Percentiles rank a stretch among this genome's conserved stretches.
phyloP scores from a whole-genome alignment of 1,140 invertebrate genomes.

The Aphelinus atriplicis region DNA sequence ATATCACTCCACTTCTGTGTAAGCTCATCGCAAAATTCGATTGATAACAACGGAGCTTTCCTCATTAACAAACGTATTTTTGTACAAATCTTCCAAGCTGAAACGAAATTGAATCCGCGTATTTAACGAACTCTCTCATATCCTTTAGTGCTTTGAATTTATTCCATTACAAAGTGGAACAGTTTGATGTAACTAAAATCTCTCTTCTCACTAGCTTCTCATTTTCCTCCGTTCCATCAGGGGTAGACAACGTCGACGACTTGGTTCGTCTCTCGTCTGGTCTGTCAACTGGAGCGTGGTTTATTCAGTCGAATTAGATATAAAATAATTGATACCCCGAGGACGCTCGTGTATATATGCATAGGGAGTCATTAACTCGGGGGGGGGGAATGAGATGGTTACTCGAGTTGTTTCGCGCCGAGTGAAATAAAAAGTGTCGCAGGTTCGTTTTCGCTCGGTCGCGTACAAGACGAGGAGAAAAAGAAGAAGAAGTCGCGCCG shows the following conservation, averaged over 20 bases:
- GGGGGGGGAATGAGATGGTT: conserved; percentile 43
- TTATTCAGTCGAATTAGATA: conserved; percentile 48
- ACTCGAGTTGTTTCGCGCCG: conserved; percentile 22
- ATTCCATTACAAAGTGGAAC: too few relatives aligned
- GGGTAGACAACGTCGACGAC: too few relatives aligned
- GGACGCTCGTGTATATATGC: conserved; percentile 35
- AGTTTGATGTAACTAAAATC: conserved; percentile 4
- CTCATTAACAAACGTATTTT: too few relatives aligned
- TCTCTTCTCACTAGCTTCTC: not conserved
- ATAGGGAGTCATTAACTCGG: conserved; percentile 52
- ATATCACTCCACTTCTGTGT: too few relatives aligned
- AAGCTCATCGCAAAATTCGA: too few relatives aligned
- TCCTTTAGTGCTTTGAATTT: too few relatives aligned
- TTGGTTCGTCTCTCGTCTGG: not conserved
- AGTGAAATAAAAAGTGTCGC: conserved; percentile 54
- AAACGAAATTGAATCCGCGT: too few relatives aligned
- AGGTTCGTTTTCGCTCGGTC: conserved; percentile 36
- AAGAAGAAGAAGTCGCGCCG: not conserved
- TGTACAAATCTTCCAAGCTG: too few relatives aligned
- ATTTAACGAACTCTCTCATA: too few relatives aligned
- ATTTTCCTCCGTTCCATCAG: not conserved
- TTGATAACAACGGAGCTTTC: too few relatives aligned
- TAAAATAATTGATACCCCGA: conserved; percentile 58
- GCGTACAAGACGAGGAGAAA: not conserved
- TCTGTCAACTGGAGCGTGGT: not conserved